Evolutionary conservation across 2,888 invertebrate species (phyloP), one percentile per base, ranked within the genome.

Genomic region (Dicyrtoma fusca): DNA sequence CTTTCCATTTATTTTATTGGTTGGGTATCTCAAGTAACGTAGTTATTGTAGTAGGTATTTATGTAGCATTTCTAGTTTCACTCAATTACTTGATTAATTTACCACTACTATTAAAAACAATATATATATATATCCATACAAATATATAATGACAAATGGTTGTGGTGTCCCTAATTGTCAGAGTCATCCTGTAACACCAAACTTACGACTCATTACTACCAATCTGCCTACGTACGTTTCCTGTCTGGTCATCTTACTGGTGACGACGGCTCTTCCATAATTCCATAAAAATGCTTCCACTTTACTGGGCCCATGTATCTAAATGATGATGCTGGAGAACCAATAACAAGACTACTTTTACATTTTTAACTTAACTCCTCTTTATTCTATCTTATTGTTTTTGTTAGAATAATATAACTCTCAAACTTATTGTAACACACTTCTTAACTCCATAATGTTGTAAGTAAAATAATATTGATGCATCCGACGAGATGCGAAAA

Each of bases 171-270:
- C 55, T 34, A 34, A 34, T 34, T 34, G 34, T 42, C 66, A 66
- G 66, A 55, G 55, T 66, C 34, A 66, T 66, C 66, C 66, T 66
- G 55, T 66, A 66, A 66, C 66, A 53, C 42, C 66, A n/a, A n/a
- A 44, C 23, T 44, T 42, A 42, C 13, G 19, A 23, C 49, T 63
- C 34, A 19, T 6, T 26, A 53, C 34, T 65, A 49, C 47, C n/a
- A 26, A n/a, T n/a, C n/a, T n/a, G 2, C 26, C 34, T 61, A 17
- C 19, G 21, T 55, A 34, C 34, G 21, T 17, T 55, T 55, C 55
- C 49, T 23, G 55, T 55, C 55, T 55, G 23, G n/a, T 23, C 53
- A 53, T 53, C 53, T 59, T 3, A 13, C 14, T 64, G 64, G 49
- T 49, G 64, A 51, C 26, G 23, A 49, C 23, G 64, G 51, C 45